Evolutionary conservation across 2,888 invertebrate species (phyloP), one percentile per base, ranked within the genome.

Genomic region (Baccha elongata): DNA sequence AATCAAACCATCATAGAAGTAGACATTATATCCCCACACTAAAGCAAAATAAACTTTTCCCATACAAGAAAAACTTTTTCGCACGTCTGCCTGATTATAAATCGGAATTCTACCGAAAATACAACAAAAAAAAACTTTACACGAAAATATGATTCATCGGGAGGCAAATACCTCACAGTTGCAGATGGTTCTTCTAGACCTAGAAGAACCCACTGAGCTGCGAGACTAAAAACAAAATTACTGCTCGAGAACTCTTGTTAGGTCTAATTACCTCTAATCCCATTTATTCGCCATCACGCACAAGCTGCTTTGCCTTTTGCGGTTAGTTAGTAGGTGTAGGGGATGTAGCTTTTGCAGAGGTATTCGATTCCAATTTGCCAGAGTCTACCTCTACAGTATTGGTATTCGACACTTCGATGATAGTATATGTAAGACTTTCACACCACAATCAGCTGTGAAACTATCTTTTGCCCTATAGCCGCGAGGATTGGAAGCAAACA

Each of bases 201-300:
- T 7, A n/a, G 53, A 42, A 35, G 6, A 62, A 46, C 35, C 21
- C n/a, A n/a, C n/a, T 17, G 21, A 35, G 19, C 7, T n/a, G 13
- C 15, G 21, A 50, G 50, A 40, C n/a, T n/a, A 15, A 48, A 71
- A 48, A 26, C 6, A 13, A 40, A 62, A 71, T 52, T 29, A 37
- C 29, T 53, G 32, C n/a, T n/a, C n/a, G 35, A 21, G 52, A 37
- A 55, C 67, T 71, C 76, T 76, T 67, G 71, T 64, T 73, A 73
- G 46, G 72, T 73, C 78, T 83, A 83, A 83, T 83, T 83, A 73
- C 83, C 55, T 68, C 19, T 83, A 83, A 83, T 83, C 78, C 72
- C 58, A 78, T 83, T 78, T 83, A 83, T 72, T 73, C 58, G 55
- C 44, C 67, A 78, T 26, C 72, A 83, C 50, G 72, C 55, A 73